Conservation (phyloP, 2,113 vertebrate species). For the Hemibagrus wyckioides region DNA sequence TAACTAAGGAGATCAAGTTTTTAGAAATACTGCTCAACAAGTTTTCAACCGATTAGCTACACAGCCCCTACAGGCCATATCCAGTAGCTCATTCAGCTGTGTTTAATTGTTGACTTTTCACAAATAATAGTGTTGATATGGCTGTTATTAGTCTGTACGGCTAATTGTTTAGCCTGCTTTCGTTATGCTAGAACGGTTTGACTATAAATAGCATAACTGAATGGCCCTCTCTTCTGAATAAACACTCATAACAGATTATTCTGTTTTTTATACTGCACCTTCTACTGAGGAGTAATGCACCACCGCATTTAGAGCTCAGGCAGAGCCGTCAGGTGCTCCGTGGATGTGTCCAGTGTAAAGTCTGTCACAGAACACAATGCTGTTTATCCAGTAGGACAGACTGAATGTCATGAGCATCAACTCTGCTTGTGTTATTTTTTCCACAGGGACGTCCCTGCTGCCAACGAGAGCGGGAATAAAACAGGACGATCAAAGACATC, state of each 20-base stretch:
- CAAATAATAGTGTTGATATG: not conserved
- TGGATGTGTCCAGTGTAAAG: not conserved
- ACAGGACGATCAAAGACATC: slow-evolving; percentile 76
- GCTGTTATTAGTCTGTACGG: not conserved
- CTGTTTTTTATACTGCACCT: not conserved
- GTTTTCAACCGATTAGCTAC: not conserved
- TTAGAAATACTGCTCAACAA: not conserved
- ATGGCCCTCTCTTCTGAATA: not conserved
- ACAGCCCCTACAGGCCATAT: not conserved
- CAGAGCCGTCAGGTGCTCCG: not conserved
- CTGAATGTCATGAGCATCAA: not conserved
- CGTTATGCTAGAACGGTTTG: not conserved
- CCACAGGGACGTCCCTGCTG: slow-evolving; percentile 80
- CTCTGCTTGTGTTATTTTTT: slow-evolving; percentile 24
- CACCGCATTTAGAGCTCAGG: not conserved
- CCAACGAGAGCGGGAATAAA: slow-evolving; percentile 78
- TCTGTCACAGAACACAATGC: not conserved
- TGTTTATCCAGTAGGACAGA: not conserved
- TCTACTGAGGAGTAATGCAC: not conserved
- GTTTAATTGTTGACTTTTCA: not conserved
- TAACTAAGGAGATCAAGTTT: not conserved
- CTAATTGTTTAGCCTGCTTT: not conserved
- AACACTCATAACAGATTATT: not conserved
- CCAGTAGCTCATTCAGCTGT: not conserved
- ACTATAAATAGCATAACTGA: not conserved